Percentiles rank a stretch among this genome's conserved stretches.
Conservation (phyloP, 2,888 invertebrate species). For the Cremastobaeus sp. region DNA sequence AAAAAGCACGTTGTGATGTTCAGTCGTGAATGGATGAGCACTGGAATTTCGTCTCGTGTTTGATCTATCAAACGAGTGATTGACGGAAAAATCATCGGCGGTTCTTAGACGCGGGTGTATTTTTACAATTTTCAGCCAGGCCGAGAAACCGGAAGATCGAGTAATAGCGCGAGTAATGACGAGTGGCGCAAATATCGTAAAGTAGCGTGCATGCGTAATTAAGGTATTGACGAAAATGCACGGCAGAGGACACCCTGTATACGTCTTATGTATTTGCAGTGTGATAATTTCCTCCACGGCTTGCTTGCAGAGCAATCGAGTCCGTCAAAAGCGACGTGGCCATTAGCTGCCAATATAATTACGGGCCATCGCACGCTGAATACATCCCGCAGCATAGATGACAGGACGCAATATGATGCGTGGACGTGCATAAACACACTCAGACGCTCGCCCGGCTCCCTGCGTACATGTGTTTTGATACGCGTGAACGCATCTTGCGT, state of each 20-base stretch:
- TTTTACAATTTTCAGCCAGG: no score
- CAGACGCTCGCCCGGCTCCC: slow-evolving; percentile 23
- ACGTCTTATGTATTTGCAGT: slow-evolving; percentile 55
- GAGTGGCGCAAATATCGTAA: slow-evolving; percentile 8
- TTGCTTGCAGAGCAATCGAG: slow-evolving; percentile 72
- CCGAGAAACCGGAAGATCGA: background rate
- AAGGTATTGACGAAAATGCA: slow-evolving; percentile 29
- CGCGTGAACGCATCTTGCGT: slow-evolving; percentile 67
- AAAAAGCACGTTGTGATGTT: no score
- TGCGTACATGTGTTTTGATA: slow-evolving; percentile 63
- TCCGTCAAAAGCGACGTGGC: slow-evolving; percentile 73
- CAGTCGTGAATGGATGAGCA: no score
- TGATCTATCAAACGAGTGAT: no score
- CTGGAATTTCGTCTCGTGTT: no score
- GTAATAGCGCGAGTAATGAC: no score
- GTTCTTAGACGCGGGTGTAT: no score
- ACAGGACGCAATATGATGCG: slow-evolving; percentile 58
- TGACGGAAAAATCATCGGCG: no score
- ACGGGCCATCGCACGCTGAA: slow-evolving; percentile 60
- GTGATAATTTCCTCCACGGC: slow-evolving; percentile 71
- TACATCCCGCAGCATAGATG: slow-evolving; percentile 44
- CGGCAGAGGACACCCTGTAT: slow-evolving; percentile 39
- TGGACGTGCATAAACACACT: slow-evolving; percentile 46
- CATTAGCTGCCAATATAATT: slow-evolving; percentile 74
- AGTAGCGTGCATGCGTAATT: slow-evolving; percentile 29